Evolutionary conservation across 2,113 vertebrate species (phyloP).

Genomic region (Camelus dromedarius): DNA sequence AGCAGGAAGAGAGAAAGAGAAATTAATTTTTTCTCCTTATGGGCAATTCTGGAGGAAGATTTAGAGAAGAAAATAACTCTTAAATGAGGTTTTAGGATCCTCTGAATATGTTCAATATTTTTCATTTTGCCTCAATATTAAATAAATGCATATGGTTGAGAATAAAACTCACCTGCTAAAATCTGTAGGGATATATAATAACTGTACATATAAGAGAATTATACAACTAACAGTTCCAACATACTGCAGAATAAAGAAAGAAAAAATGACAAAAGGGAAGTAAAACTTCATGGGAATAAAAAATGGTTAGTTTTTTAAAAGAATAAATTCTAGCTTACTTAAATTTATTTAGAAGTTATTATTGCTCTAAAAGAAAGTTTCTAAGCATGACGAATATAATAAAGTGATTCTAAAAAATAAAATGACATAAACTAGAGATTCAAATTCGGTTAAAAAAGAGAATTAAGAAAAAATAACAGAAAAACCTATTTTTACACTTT

Average conservation of each 20-base stretch:
- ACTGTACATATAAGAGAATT: not conserved
- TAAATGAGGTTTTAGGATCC: not conserved
- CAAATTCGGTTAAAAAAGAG: conserved; percentile 53
- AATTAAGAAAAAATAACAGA: conserved; percentile 1
- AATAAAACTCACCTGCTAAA: conserved; percentile 6
- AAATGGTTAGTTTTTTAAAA: not conserved
- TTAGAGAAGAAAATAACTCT: not conserved
- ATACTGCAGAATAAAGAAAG: not conserved
- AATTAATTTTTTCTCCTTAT: not conserved
- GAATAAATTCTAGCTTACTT: not conserved
- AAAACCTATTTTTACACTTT: not conserved
- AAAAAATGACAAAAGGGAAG: conserved; percentile 39
- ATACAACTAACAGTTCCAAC: not conserved
- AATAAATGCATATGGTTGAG: not conserved
- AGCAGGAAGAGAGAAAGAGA: not conserved
- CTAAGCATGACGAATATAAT: not conserved
- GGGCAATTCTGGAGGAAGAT: conserved; percentile 41
- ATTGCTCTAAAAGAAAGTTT: not conserved
- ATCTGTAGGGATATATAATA: not conserved
- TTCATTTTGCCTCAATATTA: not conserved
- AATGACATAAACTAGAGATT: not conserved
- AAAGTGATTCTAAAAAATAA: conserved; percentile 14
- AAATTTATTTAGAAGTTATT: not conserved
- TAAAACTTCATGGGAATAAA: not conserved
- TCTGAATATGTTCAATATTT: not conserved